Percentiles rank a stretch among this genome's conserved stretches.
Conservation (phyloP, 2,797 vertebrate genomes). For the Rhinoraja longicauda region DNA sequence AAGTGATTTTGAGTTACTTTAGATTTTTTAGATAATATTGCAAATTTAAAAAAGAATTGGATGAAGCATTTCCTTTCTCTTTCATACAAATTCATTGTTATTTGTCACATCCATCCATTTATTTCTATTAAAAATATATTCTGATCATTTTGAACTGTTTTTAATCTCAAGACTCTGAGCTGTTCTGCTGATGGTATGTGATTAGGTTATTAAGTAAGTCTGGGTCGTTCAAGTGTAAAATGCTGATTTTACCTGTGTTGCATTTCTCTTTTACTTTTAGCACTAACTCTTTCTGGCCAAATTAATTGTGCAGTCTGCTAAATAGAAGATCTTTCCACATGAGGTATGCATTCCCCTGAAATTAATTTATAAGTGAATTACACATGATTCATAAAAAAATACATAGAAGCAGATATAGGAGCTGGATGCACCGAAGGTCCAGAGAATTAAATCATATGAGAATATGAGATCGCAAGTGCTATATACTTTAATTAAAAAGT, state of each 20-base stretch:
- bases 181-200: background rate
- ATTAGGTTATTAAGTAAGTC: background rate
- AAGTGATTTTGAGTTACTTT: background rate
- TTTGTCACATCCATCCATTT: background rate
- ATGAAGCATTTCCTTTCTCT: background rate
- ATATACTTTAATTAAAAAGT: conserved; percentile 5
- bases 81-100: background rate
- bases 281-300: background rate
- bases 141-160: background rate
- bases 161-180: background rate
- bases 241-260: background rate
- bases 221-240: background rate
- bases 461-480: background rate
- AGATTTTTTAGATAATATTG: background rate
- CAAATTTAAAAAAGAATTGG: background rate
- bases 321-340: background rate
- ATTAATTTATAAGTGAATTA: conserved; percentile 1
- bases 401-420: background rate
- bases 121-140: background rate
- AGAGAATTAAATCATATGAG: background rate
- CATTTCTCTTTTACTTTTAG: conserved; percentile 7
- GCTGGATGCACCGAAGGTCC: background rate
- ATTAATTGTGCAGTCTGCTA: background rate
- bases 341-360: background rate
- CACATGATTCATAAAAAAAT: background rate